phyloP scores from a whole-genome alignment of 2,113 vertebrate genomes.

The Turdus rufiventris region DNA sequence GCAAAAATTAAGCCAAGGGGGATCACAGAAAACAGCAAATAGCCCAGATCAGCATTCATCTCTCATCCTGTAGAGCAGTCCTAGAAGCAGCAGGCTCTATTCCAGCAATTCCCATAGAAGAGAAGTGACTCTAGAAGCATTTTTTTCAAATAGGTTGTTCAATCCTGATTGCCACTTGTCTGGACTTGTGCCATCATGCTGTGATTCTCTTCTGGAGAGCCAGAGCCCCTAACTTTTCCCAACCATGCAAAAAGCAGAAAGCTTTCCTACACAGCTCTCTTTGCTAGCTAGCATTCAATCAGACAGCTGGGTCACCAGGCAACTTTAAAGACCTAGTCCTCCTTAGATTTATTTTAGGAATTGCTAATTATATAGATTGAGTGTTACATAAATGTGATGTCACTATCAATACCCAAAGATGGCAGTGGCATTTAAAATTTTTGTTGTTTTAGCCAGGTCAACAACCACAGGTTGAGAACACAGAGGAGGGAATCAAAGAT shows the following conservation, averaged over 20 bases:
- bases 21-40: background rate
- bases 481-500: background rate
- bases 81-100: background rate
- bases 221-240: background rate
- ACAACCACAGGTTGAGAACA: background rate
- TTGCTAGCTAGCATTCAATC: background rate
- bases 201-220: background rate
- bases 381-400: background rate
- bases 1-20: background rate
- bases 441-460: background rate
- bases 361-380: background rate
- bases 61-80: background rate
- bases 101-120: background rate
- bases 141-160: background rate
- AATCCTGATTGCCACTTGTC: background rate
- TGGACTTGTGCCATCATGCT: background rate
- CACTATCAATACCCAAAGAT: background rate
- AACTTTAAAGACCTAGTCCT: background rate
- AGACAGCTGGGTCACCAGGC: background rate
- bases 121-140: background rate
- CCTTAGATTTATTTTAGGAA: background rate
- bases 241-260: background rate
- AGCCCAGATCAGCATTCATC: background rate
- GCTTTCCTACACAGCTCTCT: background rate
- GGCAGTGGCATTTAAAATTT: background rate